Evolutionary conservation across 2,888 invertebrate species (phyloP).

Genomic region (Rotaria sp.): DNA sequence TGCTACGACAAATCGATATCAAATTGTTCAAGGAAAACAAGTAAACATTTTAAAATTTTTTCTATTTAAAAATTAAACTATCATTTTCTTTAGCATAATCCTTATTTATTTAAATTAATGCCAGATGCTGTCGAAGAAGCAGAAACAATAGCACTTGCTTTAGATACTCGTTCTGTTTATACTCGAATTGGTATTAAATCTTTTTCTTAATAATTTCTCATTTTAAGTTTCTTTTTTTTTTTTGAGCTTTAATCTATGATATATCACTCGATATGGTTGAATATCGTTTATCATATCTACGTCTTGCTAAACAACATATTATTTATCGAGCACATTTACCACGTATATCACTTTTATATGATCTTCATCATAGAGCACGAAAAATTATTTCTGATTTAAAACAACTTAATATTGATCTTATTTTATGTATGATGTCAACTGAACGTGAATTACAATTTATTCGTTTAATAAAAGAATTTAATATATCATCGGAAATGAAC

Average conservation of each 20-base stretch:
- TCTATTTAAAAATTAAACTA: not conserved
- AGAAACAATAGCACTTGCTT: not conserved
- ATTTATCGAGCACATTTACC: conserved; percentile 27
- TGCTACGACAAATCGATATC: not conserved
- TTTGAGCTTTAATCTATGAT: conserved; percentile 16
- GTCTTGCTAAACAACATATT: conserved; percentile 20
- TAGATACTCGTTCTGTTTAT: conserved; percentile 21
- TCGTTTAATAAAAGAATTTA: not conserved
- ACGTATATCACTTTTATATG: not conserved
- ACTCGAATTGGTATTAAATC: not conserved
- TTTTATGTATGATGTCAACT: conserved; percentile 21
- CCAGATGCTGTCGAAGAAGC: conserved; percentile 3
- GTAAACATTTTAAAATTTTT: not conserved
- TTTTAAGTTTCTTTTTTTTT: not conserved
- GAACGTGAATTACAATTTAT: conserved; percentile 27
- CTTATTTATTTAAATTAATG: conserved; percentile 19
- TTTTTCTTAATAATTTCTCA: not conserved
- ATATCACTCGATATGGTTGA: not conserved
- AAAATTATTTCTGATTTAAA: not conserved
- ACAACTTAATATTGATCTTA: not conserved
- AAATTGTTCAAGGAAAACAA: not conserved
- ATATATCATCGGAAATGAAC: not conserved
- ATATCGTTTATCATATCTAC: conserved; percentile 16
- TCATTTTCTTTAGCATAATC: not conserved
- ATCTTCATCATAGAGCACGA: not conserved